A percentile compares a stretch with the other conserved stretches of the same genome.
Evolutionary conservation across 2,797 vertebrate species (phyloP).

Genomic region (Onychomys arenicola): DNA sequence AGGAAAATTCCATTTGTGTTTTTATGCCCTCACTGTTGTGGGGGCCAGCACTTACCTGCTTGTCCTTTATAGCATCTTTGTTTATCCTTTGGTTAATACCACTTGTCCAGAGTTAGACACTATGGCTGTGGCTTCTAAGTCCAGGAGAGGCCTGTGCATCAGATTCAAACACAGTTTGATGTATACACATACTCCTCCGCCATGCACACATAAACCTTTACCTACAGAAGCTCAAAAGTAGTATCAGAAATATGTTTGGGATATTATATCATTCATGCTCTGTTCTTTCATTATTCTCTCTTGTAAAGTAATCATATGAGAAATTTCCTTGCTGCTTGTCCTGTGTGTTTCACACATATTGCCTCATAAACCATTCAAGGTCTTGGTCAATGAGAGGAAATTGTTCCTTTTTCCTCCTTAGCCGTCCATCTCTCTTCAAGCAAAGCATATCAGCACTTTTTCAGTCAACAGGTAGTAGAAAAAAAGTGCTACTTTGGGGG

Average conservation of each 20-base stretch:
- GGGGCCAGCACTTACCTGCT: not conserved
- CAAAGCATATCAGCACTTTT: not conserved
- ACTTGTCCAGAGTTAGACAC: not conserved
- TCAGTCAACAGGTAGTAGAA: not conserved
- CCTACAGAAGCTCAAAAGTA: not conserved
- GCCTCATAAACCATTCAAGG: not conserved
- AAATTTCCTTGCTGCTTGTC: not conserved
- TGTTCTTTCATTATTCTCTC: constrained; percentile 25
- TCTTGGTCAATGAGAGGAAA: not conserved
- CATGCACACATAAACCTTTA: not conserved
- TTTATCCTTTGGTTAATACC: not conserved
- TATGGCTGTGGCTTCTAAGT: not conserved
- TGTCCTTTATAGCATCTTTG: not conserved
- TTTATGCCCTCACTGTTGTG: not conserved
- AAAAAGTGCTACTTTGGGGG: not conserved
- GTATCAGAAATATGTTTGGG: not conserved
- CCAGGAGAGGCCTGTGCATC: not conserved
- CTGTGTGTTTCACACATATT: not conserved
- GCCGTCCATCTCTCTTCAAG: not conserved
- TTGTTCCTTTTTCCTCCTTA: not conserved
- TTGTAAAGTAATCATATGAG: not conserved
- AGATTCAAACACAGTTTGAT: not conserved
- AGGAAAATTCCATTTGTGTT: not conserved
- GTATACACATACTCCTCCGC: not conserved
- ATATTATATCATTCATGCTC: not conserved